These are phyloP conservation scores for Taeniopygia guttata DNA, from an alignment of 2,797 vertebrate species.

Conservation along the genomic window DNA sequence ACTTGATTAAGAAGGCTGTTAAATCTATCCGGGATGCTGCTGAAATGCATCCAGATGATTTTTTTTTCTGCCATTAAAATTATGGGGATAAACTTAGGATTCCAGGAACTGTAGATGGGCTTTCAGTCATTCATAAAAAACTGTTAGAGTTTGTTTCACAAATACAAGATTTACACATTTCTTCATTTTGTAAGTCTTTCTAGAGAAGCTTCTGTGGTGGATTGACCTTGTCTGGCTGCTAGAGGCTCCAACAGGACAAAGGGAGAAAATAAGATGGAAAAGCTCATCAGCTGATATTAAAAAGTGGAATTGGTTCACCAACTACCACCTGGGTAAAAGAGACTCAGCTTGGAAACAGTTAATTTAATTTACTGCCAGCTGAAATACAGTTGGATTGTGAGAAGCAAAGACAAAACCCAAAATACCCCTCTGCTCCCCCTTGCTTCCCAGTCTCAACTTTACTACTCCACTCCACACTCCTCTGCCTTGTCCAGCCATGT, in stretches of 20 bases:
- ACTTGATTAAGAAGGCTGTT: too few species aligned
- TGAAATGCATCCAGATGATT: background rate
- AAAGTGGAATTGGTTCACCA: background rate
- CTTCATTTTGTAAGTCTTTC: background rate
- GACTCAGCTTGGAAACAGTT: background rate
- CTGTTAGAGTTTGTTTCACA: background rate
- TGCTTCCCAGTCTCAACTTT: background rate
- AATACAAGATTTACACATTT: background rate
- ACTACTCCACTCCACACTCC: background rate
- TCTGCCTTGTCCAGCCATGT: background rate
- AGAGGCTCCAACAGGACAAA: background rate
- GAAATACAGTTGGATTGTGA: background rate
- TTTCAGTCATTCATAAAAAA: background rate
- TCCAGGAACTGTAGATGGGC: background rate
- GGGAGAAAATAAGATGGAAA: background rate
- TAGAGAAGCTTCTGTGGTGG: background rate
- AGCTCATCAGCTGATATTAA: background rate
- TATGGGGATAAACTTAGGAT: background rate
- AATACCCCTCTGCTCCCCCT: rapidly evolving
- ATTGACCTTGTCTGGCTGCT: background rate
- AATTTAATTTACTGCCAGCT: background rate
- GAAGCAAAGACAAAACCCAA: background rate
- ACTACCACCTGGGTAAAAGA: background rate
- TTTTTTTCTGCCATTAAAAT: background rate
- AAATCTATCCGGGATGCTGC: background rate